A percentile compares a stretch with the other conserved stretches of the same genome.
phyloP scores from a whole-genome alignment of 1,140 invertebrate genomes.

The Fopius arisanus region DNA sequence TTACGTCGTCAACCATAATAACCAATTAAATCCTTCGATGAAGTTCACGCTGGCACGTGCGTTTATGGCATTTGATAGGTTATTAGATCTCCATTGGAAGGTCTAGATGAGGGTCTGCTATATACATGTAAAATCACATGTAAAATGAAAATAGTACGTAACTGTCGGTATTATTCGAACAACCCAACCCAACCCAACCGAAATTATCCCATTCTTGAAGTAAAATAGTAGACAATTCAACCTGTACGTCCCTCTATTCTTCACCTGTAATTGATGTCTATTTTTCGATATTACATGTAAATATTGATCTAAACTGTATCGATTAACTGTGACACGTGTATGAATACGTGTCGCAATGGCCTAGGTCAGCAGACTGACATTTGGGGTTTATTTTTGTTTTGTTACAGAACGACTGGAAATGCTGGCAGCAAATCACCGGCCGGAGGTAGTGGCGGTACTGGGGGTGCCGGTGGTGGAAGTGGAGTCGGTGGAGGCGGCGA shows the following conservation, averaged over 20 bases:
- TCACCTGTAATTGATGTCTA: neutral
- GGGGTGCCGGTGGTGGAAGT: constrained; percentile 49
- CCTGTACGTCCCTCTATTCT: neutral
- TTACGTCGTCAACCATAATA: constrained; percentile 19
- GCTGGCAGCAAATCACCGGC: constrained; percentile 76
- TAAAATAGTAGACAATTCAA: neutral
- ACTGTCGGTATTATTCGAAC: neutral
- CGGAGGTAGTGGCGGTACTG: constrained; percentile 68
- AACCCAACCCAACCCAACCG: no score
- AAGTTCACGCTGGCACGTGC: constrained; percentile 15
- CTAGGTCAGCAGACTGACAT: constrained; percentile 19
- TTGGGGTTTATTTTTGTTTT: constrained; percentile 35
- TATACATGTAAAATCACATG: neutral
- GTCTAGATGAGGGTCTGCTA: neutral
- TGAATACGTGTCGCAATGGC: neutral
- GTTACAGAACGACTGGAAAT: constrained; percentile 74
- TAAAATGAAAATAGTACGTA: neutral
- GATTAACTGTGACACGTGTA: neutral
- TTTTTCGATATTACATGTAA: neutral
- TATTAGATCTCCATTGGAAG: constrained; percentile 7
- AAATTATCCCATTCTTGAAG: neutral
- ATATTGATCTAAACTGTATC: neutral
- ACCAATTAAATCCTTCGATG: constrained; percentile 26
- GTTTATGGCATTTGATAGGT: constrained; percentile 18
- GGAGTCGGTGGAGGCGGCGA: constrained; percentile 62